Evolutionary conservation across 2,113 vertebrate genomes (phyloP).

Genomic region (Triplophysa dalaica): DNA sequence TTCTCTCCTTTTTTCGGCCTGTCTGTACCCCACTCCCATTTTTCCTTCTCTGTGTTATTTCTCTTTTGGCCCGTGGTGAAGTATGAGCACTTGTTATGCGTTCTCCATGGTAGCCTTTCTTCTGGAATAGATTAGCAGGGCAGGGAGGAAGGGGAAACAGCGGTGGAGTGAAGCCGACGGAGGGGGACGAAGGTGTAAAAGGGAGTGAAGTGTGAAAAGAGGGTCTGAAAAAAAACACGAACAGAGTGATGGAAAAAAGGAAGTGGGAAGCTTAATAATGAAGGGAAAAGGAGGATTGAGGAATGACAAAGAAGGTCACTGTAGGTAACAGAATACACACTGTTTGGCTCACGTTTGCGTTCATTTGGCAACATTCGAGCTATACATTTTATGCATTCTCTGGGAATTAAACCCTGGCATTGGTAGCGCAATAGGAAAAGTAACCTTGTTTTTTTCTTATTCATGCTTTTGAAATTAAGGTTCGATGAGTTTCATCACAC

Average conservation of each 20-base stretch:
- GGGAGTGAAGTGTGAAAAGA: constrained; percentile 48
- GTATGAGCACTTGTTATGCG: constrained; percentile 61
- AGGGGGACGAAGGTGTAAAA: constrained; percentile 48
- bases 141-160: constrained; percentile 35
- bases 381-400: too few species aligned
- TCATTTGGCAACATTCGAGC: not conserved
- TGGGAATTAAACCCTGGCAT: too few species aligned
- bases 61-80: constrained; percentile 54
- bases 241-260: constrained; percentile 41
- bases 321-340: constrained; percentile 15
- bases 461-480: constrained; percentile 12
- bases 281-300: constrained; percentile 16
- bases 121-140: constrained; percentile 61
- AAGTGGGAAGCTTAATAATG: constrained; percentile 36
- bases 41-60: constrained; percentile 57
- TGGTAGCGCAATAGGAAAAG: not conserved
- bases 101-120: constrained; percentile 60
- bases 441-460: not conserved
- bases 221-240: constrained; percentile 8
- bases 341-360: constrained; percentile 3
- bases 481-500: constrained; percentile 16
- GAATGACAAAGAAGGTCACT: constrained; percentile 35
- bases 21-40: constrained; percentile 49
- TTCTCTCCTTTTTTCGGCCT: constrained; percentile 48
- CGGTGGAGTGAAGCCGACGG: constrained; percentile 38